These are phyloP conservation scores for Dryomyza anilis DNA, from an alignment of 2,888 invertebrate species.

Conservation along the genomic window DNA sequence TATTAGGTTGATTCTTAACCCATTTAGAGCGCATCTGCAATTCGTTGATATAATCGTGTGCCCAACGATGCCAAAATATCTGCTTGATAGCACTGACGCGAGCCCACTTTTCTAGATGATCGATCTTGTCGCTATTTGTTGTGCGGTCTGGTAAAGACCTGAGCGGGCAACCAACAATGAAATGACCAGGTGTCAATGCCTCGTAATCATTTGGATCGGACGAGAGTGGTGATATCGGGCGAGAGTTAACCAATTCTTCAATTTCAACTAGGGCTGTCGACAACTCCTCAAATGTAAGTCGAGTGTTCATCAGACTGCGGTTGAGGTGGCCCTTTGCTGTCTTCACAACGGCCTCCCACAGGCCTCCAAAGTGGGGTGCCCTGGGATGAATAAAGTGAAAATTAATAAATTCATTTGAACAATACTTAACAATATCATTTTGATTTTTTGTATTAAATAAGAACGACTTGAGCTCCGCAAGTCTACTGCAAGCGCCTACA, in stretches of 20 bases:
- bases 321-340: conserved; percentile 28
- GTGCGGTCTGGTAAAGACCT: conserved; percentile 18
- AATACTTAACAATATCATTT: conserved; percentile 13
- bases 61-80: conserved; percentile 17
- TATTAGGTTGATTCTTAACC: too few species aligned
- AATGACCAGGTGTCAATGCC: conserved; percentile 29
- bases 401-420: conserved; percentile 12
- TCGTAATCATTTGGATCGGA: conserved; percentile 30
- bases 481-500: background rate
- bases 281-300: conserved; percentile 33
- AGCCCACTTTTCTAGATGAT: conserved; percentile 9
- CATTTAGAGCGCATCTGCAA: conserved; percentile 13
- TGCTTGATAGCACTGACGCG: conserved; percentile 19
- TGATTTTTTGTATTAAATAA: conserved; percentile 11
- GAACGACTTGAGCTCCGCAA: conserved; percentile 26
- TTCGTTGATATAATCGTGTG: conserved; percentile 12
- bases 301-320: conserved; percentile 25
- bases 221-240: conserved; percentile 27
- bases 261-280: conserved; percentile 29
- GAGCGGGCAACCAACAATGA: conserved; percentile 26
- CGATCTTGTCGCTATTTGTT: background rate
- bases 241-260: conserved; percentile 31
- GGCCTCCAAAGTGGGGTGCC: conserved; percentile 34
- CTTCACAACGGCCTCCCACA: conserved; percentile 29
- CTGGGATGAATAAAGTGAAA: conserved; percentile 31